Base-by-base conservation (phyloP, 2,113 vertebrate species). In the Cisticola juncidis region DNA sequence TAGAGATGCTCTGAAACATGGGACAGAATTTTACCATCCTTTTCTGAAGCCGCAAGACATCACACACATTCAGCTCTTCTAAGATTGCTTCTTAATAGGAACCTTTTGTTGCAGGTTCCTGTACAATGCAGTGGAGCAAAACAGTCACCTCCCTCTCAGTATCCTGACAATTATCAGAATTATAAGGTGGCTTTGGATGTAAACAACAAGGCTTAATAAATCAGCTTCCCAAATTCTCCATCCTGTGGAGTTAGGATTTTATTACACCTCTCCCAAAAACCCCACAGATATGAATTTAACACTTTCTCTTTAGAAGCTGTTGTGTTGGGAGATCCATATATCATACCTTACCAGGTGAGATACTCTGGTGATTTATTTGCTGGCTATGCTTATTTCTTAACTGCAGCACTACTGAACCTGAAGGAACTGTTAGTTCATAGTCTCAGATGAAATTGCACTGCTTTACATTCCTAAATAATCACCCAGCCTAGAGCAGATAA, bases 341-440 rank as follows among this genome's bases (percentile, higher is more conserved):
- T 38, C 38, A 9, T 38, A 38, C 38, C 38, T 38, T 38, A 26
- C 9, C 14, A 70, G 38, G 15, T 19, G 62, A 81, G 28, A 87
- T n/a, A 48, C 14, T 44, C 50, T 9, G 7, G 26, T 14, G 9
- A 18, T 42, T 21, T 71, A 80, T 71, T 81, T 81, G 21, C 33
- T 57, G 10, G 17, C 22, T 69, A 9, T 45, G 23, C 38, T 45
- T 66, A 53, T 82, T 79, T 87, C 48, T 69, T 57, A 64, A 83
- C 28, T 82, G 53, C 29, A 77, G 35, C 31, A 29, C 58, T 61
- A 22, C 14, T 76, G n/a, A 90, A 82, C 36, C 16, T 40, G 65
- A 56, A 91, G 70, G 24, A 81, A 58, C 28, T 84, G 72, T 62
- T 86, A 84, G 81, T 62, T 96, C 44, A 36, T 21, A 6, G 33